phyloP scores from a whole-genome alignment of 1,140 invertebrate genomes.

The Megathymus violae region DNA sequence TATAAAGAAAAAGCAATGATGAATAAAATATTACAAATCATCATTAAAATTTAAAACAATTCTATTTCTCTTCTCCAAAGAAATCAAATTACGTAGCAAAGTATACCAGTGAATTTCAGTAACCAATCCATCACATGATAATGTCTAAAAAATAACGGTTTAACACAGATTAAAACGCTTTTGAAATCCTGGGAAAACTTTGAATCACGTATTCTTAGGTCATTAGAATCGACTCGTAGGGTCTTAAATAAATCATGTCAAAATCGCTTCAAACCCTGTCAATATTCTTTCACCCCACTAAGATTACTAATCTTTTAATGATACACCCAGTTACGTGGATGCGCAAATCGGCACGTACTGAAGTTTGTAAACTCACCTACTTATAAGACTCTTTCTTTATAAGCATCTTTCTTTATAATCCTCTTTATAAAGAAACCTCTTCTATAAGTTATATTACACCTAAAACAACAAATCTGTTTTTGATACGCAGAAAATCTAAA shows the following conservation, averaged over 20 bases:
- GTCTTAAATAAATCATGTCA: conserved; percentile 17
- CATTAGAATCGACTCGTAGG: not conserved
- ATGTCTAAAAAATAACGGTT: conserved; percentile 1
- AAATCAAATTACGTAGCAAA: not conserved
- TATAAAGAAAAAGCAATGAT: no score
- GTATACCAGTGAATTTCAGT: not conserved
- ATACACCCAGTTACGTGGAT: not conserved
- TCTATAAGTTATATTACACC: no score
- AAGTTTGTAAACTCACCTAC: no score
- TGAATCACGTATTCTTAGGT: not conserved
- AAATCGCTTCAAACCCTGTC: not conserved
- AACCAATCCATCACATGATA: conserved; percentile 3
- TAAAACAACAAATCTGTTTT: no score
- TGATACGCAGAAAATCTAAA: no score
- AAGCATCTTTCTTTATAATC: no score
- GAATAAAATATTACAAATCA: no score
- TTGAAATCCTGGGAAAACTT: not conserved
- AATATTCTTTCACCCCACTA: not conserved
- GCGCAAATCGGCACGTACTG: no score
- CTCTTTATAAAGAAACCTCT: no score
- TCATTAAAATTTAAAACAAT: no score
- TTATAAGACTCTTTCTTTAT: no score
- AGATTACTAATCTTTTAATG: conserved; percentile 13
- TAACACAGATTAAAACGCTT: conserved; percentile 4
- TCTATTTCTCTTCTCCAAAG: no score